Evolutionary conservation across 2,797 vertebrate genomes (phyloP), one percentile per base, ranked within the genome.

Genomic region (Zenarchopterus dispar): DNA sequence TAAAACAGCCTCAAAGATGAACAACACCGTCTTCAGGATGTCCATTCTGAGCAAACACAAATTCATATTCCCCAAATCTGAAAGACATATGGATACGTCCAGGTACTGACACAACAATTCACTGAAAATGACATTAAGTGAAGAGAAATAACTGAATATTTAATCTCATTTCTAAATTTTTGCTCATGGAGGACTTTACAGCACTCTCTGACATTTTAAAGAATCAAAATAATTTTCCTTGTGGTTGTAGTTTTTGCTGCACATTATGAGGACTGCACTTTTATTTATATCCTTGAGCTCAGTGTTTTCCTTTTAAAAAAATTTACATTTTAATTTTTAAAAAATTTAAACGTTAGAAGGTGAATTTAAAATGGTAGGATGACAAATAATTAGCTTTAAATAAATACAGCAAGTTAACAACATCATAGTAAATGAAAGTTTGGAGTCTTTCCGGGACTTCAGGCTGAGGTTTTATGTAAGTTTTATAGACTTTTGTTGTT

Each of bases 1-100:
- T 15, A 91, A 55, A 72, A 84, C 74, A 22, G 81, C 82, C 77
- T 90, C 78, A 41, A 86, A 77, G 81, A 91, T 51, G 80, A 91
- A 59, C 48, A 91, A 70, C 70, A 87, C 48, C 57, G 87, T 80
- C 77, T 86, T 88, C 78, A 91, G 75, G 78, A 85, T 7, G 31
- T 64, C 67, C 89, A 92, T 90, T 44, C 77, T 70, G 74, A 85
- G 82, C 78, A 77, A 54, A 71, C 54, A 79, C 75, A 82, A 67
- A 77, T 83, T 84, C 78, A 84, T 85, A 78, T 42, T 73, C 54
- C 69, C 61, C 52, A 45, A 84, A 73, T 73, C 83, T 90, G 74
- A 79, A 85, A 89, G n/a, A 81, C 56, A 88, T 60, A 46, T 18
- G 33, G 10, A 15, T 1, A 22, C n/a, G 42, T 18, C 8, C 8